Conservation (phyloP, 2,113 vertebrate species). For the Myrmecophaga tridactyla region DNA sequence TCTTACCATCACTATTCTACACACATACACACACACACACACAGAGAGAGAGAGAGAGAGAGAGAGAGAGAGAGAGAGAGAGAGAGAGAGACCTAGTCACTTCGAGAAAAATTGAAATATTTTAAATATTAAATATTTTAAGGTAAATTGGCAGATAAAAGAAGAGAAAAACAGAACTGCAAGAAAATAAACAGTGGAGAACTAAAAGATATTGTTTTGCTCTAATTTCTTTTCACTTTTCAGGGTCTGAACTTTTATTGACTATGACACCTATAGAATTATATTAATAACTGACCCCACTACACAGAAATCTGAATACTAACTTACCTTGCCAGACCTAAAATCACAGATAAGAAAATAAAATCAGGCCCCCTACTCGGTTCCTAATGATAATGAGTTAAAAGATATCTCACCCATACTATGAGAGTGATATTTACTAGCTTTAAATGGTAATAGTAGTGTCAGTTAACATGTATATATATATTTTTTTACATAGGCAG, state of each 20-base stretch:
- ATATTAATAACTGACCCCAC: background rate
- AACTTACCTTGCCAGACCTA: background rate
- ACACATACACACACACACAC: too few species aligned
- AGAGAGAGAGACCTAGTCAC: too few species aligned
- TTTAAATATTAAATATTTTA: background rate
- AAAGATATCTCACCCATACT: background rate
- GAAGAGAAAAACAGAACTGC: background rate
- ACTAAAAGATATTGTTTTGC: background rate
- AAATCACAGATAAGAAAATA: background rate
- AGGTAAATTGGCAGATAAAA: background rate
- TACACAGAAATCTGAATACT: background rate
- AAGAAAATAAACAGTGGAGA: background rate
- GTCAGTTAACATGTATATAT: background rate
- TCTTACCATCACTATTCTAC: background rate
- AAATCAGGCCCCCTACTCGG: background rate
- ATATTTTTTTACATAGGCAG: too few species aligned
- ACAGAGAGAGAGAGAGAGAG: too few species aligned
- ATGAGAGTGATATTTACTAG: background rate
- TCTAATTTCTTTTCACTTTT: background rate
- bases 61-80: too few species aligned
- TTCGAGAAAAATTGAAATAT: background rate
- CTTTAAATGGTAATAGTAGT: background rate
- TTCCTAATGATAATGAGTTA: background rate
- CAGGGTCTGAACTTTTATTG: background rate
- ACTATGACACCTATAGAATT: background rate